Base-by-base conservation (phyloP, 1,140 invertebrate genomes). In the Cherax destructor region DNA sequence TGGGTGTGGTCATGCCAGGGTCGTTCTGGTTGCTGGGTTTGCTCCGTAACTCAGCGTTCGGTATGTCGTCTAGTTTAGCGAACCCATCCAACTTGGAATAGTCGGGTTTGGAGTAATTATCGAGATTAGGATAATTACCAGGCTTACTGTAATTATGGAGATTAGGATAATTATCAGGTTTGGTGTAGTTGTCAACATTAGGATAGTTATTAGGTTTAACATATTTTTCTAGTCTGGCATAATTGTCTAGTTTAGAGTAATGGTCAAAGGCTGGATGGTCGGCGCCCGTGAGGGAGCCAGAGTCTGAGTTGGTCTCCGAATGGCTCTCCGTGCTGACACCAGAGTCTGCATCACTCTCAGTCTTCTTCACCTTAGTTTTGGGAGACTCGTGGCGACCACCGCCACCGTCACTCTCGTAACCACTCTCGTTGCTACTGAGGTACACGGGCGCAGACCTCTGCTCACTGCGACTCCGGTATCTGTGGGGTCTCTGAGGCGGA, bases 391-490 rank as follows among this genome's bases (percentile, higher is more conserved):
- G 93, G 52, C 95, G 95, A 81, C 96, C 95, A 21, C 96, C 96
- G 93, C 85, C 72, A 7, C 74, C 72, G 56, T 97, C 97, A 94
- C 97, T 97, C 93, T 97, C 97, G 94, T 97, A 97, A 30, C 97
- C 97, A 56, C 97, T 97, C 94, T 97, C 97, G 94, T 97, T 97
- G 94, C 94, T 93, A 95, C 93, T 93, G 94, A 95, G 30, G 95
- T 95, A 93, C 96, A 96, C 94, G 96, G 96, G 93, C 96, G 95
- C 94, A 94, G 96, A 94, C 95, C 96, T 84, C 95, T 93, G 47
- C 95, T 95, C 93, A 96, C 96, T 69, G 95, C 93, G 72, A 95
- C 95, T 49, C 95, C 94, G 78, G 94, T 94, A 21, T 94, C 94
- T 92, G 95, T 84, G 94, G 30, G 74, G 77, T 16, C 61, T 61